These are phyloP conservation scores for Phenganax subtilis DNA, from an alignment of 92 coral and sea anemone genomes.

Conservation along the genomic window DNA sequence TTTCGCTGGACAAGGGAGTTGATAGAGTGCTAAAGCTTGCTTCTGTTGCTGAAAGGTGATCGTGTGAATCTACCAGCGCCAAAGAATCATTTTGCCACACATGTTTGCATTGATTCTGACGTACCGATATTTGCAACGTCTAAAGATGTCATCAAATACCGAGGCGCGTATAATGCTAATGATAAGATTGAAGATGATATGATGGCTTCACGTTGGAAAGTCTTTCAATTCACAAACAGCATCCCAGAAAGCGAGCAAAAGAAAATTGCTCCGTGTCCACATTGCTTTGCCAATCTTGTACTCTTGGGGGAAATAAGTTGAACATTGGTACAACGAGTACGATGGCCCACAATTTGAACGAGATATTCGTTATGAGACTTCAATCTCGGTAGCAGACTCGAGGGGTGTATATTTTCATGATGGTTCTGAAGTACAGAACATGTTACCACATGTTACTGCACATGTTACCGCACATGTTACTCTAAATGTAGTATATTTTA, in stretches of 20 bases:
- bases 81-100: conserved; percentile 44
- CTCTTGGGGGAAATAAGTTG: no score
- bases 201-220: neutral
- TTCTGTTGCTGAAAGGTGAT: conserved; percentile 48
- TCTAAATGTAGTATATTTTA: no score
- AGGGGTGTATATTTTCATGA: neutral
- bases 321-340: no score
- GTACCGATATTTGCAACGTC: conserved; percentile 26
- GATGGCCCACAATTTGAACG: no score
- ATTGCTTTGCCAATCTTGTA: neutral
- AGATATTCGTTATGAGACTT: no score
- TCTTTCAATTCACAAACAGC: conserved; percentile 26
- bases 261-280: neutral
- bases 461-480: neutral
- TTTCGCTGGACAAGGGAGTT: conserved; percentile 42
- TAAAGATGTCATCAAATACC: conserved; percentile 19
- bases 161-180: conserved; percentile 1
- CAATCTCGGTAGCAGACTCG: no score
- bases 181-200: neutral
- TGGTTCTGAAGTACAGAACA: neutral
- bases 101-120: conserved; percentile 11
- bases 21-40: conserved; percentile 44
- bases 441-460: neutral
- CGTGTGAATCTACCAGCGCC: conserved; percentile 44
- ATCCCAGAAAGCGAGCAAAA: neutral